These are phyloP conservation scores for Perognathus longimembris DNA, from an alignment of 2,113 vertebrate genomes.

Conservation along the genomic window DNA sequence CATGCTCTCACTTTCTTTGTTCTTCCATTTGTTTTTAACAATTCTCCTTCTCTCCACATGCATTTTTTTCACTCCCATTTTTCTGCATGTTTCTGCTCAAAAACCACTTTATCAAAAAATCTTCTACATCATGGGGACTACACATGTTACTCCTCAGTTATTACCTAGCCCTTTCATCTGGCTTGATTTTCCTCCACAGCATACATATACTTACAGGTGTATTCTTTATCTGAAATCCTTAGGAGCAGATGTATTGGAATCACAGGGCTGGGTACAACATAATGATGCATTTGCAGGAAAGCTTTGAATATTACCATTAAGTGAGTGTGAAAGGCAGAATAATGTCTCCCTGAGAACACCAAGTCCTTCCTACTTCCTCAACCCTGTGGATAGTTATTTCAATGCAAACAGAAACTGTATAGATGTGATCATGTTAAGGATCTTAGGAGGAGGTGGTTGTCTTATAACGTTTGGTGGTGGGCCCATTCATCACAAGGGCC, in stretches of 20 bases:
- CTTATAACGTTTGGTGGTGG: background rate
- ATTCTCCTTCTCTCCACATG: background rate
- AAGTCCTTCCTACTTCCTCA: background rate
- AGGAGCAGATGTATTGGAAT: background rate
- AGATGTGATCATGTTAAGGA: background rate
- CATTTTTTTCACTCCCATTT: background rate
- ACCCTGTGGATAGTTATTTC: background rate
- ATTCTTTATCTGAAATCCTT: constrained; percentile 8
- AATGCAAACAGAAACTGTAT: background rate
- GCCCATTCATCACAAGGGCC: background rate
- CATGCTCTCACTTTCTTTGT: background rate
- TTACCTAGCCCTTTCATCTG: background rate
- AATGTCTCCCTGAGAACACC: background rate
- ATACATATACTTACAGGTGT: background rate
- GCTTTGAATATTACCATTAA: background rate
- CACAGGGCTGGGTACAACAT: background rate
- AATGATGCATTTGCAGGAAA: background rate
- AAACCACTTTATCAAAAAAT: background rate
- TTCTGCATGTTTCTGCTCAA: constrained; percentile 7
- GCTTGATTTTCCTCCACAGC: constrained; percentile 14
- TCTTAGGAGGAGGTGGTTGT: background rate
- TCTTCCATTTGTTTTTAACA: background rate
- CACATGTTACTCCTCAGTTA: no score
- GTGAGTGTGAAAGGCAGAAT: background rate
- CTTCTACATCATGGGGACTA: no score